Conservation (phyloP, 2,888 invertebrate species). For the Sphaerophoria taeniata region DNA sequence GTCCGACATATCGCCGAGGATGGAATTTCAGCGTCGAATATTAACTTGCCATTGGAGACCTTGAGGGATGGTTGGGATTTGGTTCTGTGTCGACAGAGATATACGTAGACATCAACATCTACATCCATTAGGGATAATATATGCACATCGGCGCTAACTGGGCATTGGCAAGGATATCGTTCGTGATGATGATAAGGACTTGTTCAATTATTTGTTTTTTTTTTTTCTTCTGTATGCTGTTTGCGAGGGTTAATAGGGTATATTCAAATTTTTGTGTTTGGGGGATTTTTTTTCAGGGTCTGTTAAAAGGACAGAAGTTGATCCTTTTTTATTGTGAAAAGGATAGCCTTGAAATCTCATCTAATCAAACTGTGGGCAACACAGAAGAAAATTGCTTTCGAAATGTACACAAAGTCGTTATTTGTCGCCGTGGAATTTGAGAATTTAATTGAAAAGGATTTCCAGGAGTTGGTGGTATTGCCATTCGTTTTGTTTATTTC, state of each 20-base stretch:
- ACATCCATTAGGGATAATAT: constrained; percentile 52
- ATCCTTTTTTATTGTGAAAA: not conserved
- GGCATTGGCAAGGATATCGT: constrained; percentile 28
- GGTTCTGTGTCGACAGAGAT: not conserved
- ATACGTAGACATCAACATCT: not conserved
- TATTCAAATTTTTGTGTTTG: constrained; percentile 10
- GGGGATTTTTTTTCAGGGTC: not conserved
- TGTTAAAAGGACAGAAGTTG: not conserved
- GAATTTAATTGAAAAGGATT: constrained; percentile 13
- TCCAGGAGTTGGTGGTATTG: not conserved
- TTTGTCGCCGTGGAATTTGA: constrained; percentile 7
- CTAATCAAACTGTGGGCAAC: constrained; percentile 29
- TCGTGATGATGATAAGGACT: constrained; percentile 47
- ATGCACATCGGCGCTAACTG: constrained; percentile 52
- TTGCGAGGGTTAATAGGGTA: constrained; percentile 11
- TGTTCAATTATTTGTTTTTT: constrained; percentile 34
- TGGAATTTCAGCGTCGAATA: constrained; percentile 40
- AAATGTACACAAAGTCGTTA: constrained; percentile 20
- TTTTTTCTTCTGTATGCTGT: not conserved
- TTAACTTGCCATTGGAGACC: constrained; percentile 26
- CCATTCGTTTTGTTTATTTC: not conserved
- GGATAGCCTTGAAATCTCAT: too few relatives aligned
- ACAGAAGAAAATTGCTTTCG: constrained; percentile 8
- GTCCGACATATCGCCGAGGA: too few relatives aligned
- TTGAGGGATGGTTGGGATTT: constrained; percentile 41